Percentiles rank a stretch among this genome's conserved stretches.
Conservation (phyloP, 2,797 vertebrate species). For the Silurus aristotelis region DNA sequence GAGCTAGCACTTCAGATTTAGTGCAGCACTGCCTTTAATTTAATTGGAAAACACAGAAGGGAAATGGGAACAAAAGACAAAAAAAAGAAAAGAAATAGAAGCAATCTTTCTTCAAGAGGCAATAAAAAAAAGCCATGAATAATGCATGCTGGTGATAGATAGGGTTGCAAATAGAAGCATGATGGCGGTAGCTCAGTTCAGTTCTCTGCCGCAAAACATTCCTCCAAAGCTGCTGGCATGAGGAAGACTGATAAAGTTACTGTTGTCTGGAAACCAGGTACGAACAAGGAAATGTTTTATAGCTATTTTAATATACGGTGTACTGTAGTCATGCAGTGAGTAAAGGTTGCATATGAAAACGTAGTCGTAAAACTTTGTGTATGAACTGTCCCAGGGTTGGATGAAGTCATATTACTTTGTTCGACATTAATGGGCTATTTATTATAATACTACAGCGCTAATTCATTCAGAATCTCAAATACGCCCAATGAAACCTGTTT, state of each 20-base stretch:
- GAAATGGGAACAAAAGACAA: conserved; percentile 41
- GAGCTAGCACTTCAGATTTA: conserved; percentile 55
- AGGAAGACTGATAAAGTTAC: background rate
- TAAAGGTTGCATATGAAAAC: background rate
- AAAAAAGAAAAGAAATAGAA: conserved; percentile 57
- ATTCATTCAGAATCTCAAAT: conserved; percentile 6
- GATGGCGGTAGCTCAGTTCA: conserved; percentile 49
- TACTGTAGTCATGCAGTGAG: background rate
- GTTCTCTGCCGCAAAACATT: conserved; percentile 27
- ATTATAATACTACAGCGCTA: background rate
- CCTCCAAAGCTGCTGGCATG: conserved; percentile 7
- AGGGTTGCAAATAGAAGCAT: conserved; percentile 55
- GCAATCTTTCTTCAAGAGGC: conserved; percentile 57
- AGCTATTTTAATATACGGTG: background rate
- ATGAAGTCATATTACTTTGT: background rate
- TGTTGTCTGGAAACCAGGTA: background rate
- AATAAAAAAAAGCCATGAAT: conserved; percentile 59
- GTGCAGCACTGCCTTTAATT: conserved; percentile 58
- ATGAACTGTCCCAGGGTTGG: background rate
- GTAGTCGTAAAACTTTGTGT: background rate
- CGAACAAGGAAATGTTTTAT: background rate
- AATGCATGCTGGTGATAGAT: conserved; percentile 58
- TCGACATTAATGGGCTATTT: background rate
- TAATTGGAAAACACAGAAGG: conserved; percentile 58
- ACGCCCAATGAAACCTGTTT: conserved; percentile 23